Evolutionary conservation across 2,113 vertebrate genomes (phyloP), one percentile per base, ranked within the genome.

Genomic region (Hippoglossus stenolepis): DNA sequence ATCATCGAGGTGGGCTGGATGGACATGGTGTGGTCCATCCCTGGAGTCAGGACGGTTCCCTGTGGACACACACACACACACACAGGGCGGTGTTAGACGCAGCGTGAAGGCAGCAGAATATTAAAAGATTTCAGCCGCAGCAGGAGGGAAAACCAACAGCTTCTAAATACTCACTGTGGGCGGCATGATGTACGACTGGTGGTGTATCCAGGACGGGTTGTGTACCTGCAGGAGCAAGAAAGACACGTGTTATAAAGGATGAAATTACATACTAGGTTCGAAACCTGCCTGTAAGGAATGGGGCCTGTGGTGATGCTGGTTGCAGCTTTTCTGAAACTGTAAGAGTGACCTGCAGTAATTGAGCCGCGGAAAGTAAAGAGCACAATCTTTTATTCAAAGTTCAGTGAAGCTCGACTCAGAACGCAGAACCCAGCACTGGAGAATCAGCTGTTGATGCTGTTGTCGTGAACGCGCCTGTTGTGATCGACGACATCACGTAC

Each of bases 121-220:
- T 26, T 31, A 76, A 5, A n/a, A 7, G 1, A 28, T 10, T 63
- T 61, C 10, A 49, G 2, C 23, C 15, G 58, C 31, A 40, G 31
- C 23, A 70, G 15, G 35, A 51, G 31, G 38, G 1, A 65, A 28
- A n/a, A 35, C 62, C 15, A 38, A 26, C 9, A 45, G 58, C 35
- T 59, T 74, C 0, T 31, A 60, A 57, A 24, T 35, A 92, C 97
- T 97, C 92, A 98, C 97, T 79, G 96, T 95, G 87, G 96, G 96
- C 64, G 96, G 96, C 96, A 97, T 95, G 93, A 97, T 96, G 95
- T 97, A 97, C 10, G 96, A 95, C 90, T 96, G 97, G 81, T 96
- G 96, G 80, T 97, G 96, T 91, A 97, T 93, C 97, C 97, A 98
- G 61, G 97, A 93, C 0, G 96, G 95, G 85, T 94, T 96, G 86